Base-by-base conservation (phyloP, 2,888 invertebrate genomes). In the Tupiocoris notatus region DNA sequence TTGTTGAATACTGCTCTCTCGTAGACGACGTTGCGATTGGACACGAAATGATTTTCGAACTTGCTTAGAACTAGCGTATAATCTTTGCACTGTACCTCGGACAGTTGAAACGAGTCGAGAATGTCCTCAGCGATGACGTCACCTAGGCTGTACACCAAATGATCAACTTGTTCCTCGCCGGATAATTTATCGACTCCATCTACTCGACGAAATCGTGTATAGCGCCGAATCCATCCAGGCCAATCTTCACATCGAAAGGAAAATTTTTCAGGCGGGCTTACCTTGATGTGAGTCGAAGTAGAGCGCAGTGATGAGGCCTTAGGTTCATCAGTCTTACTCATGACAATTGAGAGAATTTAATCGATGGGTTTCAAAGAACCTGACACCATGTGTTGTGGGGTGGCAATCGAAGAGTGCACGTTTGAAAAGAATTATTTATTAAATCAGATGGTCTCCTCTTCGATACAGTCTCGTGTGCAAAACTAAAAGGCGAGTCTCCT, bases 11-110 rank as follows among this genome's bases (percentile, higher is more conserved):
- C 78, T n/a, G 75, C 79, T 23, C 79, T 58, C 76, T 81, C 79
- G 62, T 80, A 81, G 18, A 81, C 80, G 1, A 78, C 58, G 73
- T 81, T 81, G 25, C 76, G 79, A 68, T 80, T 80, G 12, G 79
- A 80, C 6, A 77, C 62, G 65, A 81, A 81, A 71, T 80, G 79
- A 21, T 39, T 39, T 71, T 66, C 24, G 67, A 66, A 75, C 18
- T 75, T 64, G 16, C 57, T n/a, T 2, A 54, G 23, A 24, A 77
- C 67, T 12, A n/a, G 22, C 9, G 20, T 22, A 39, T 24, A 71
- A 24, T n/a, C 24, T 59, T 76, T 71, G n/a, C 21, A 16, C 1
- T 70, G 59, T 16, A 54, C 63, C 2, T 58, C 56, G 1, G 76
- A 39, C 20, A 75, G 17, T 17, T 64, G 25, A 66, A 75, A 75